These are phyloP conservation scores for Perccottus glenii DNA, from an alignment of 2,113 vertebrate genomes.

Conservation along the genomic window DNA sequence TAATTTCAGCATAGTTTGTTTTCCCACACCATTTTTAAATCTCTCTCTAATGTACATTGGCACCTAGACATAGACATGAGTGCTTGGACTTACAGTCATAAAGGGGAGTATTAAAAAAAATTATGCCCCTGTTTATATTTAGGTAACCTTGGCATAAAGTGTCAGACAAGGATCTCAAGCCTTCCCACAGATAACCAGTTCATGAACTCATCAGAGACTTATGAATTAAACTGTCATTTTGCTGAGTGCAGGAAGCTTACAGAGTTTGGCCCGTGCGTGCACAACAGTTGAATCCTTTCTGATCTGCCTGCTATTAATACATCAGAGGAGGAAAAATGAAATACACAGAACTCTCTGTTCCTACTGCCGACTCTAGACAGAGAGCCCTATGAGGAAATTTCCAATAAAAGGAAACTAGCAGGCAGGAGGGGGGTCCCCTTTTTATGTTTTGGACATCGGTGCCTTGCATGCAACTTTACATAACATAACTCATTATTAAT, in stretches of 20 bases:
- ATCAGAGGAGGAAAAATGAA: constrained; percentile 13
- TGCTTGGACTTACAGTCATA: constrained; percentile 21
- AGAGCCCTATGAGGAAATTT: constrained; percentile 11
- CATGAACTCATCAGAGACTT: constrained; percentile 14
- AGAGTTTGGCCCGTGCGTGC: constrained; percentile 47
- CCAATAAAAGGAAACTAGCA: constrained; percentile 5
- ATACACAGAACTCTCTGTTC: constrained; percentile 59
- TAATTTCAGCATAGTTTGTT: constrained; percentile 11
- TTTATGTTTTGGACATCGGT: constrained; percentile 6
- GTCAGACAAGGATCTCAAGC: constrained; percentile 17
- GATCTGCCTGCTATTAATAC: constrained; percentile 61
- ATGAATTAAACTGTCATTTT: constrained; percentile 33
- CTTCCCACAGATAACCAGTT: constrained; percentile 14
- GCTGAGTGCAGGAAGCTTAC: constrained; percentile 42
- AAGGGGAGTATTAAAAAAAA: constrained; percentile 41
- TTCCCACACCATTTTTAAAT: neutral
- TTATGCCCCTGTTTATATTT: constrained; percentile 59
- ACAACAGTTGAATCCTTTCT: constrained; percentile 41
- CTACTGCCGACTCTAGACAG: constrained; percentile 24
- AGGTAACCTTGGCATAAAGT: constrained; percentile 54
- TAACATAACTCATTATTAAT: no score
- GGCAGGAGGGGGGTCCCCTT: constrained; percentile 10
- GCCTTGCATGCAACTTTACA: constrained; percentile 21
- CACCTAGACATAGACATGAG: neutral
- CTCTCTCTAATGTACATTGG: constrained; percentile 20